Evolutionary conservation across 2,888 invertebrate genomes (phyloP).

Genomic region (Lacanobia wlatinum): DNA sequence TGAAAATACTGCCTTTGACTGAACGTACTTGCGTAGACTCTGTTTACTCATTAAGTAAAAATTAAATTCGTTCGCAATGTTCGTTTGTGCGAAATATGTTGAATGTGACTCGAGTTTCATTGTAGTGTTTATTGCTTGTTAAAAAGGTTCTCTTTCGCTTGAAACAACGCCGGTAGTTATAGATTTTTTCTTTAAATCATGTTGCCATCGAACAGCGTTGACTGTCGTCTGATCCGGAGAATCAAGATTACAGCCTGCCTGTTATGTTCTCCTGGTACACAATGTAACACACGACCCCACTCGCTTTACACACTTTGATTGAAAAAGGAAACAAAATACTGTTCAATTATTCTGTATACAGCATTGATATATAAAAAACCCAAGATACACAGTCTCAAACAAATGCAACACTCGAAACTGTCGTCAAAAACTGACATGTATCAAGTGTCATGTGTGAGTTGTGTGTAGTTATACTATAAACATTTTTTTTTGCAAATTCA

Average conservation of each 20-base stretch:
- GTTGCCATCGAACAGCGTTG: neutral
- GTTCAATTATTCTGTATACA: constrained; percentile 46
- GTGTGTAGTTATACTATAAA: too few species aligned
- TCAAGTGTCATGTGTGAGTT: too few species aligned
- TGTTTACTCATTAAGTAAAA: constrained; percentile 60
- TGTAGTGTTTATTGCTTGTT: neutral
- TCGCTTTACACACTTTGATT: constrained; percentile 14
- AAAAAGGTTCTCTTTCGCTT: neutral
- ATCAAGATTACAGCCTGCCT: neutral
- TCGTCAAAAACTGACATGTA: too few species aligned
- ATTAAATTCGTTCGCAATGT: constrained; percentile 29
- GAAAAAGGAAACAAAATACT: constrained; percentile 41
- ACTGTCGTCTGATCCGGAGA: neutral
- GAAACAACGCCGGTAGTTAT: neutral
- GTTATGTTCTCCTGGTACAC: constrained; percentile 10
- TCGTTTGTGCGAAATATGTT: constrained; percentile 3
- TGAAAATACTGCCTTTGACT: constrained; percentile 50
- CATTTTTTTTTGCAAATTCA: too few species aligned
- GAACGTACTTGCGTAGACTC: constrained; percentile 32
- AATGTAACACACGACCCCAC: neutral
- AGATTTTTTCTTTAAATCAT: neutral
- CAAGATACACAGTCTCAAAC: too few species aligned
- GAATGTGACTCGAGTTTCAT: neutral
- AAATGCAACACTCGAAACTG: too few species aligned
- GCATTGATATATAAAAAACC: too few species aligned